Evolutionary conservation across 64 coral and sea anemone genomes (phyloP), one percentile per base, ranked within the genome.

Genomic region (Pocillopora damicornis): DNA sequence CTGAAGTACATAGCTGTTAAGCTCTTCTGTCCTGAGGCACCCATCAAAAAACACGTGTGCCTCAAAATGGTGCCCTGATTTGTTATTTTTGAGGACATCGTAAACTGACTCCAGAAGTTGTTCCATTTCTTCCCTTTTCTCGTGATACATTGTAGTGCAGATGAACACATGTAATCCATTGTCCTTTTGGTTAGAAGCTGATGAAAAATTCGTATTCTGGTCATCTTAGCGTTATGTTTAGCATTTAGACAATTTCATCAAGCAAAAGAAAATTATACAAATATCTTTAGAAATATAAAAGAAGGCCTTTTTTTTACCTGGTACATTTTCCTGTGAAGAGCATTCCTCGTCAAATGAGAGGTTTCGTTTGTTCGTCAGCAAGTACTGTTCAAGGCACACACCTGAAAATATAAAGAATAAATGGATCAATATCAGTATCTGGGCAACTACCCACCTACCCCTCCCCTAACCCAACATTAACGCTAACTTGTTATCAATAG

Each of bases 81-180:
- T 69, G 35, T 60, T 12, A 45, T 86, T 75, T 4, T 35, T 84
- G 60, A 93, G 84, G 61, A 99, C 86, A 78, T 94, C 89, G 1
- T 89, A 84, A 6, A 99, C 35, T 13, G 93, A 99, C 26, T 82
- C 60, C 1, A 99, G 79, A 11, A 92, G 90, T 35, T 99, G 93
- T 36, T 92, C 97, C 97, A 99, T 99, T 78, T 95, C 93, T 16
- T 95, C 76, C 17, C 76, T 75, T 56, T 92, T 69, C 58, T 99
- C 97, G 26, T 90, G 97, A 69, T 99, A 99, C 97, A 99, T 92
- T 7, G 97, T 99, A 4, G 93, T 92, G 67, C 97, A 99, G 13
- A 99, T 91, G 58, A 99, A 99, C 72, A 99, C 75, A 13, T 51
- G 42, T 51, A 51, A 51, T 51, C 7, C 7, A 7, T 1, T 51